Percentiles rank a stretch among this genome's conserved stretches.
These are phyloP conservation scores for Metaphire vulgaris DNA, from an alignment of 1,140 invertebrate genomes.

Conservation along the genomic window DNA sequence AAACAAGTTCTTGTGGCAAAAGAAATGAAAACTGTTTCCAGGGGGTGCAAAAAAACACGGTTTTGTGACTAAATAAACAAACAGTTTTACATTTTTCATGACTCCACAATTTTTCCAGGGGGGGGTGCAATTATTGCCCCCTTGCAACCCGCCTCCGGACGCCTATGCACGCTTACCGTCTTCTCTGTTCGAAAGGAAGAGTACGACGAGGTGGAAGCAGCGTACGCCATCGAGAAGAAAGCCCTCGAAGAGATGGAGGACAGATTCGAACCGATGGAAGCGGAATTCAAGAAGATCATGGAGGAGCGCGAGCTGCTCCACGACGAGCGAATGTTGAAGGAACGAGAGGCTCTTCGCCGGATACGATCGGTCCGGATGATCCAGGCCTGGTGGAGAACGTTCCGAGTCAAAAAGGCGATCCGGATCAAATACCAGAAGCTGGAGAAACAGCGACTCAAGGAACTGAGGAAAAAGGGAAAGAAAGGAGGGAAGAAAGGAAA, in stretches of 20 bases:
- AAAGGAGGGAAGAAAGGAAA: not conserved
- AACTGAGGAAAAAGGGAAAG: not conserved
- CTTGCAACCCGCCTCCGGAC: too few species aligned
- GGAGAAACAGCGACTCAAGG: not conserved
- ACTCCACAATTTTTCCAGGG: too few species aligned
- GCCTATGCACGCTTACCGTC: too few species aligned
- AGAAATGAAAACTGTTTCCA: too few species aligned
- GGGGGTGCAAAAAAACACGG: too few species aligned
- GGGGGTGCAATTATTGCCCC: too few species aligned
- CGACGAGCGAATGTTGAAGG: not conserved
- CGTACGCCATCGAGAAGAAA: not conserved
- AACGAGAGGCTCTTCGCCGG: not conserved
- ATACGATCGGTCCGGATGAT: not conserved
- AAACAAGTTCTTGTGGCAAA: too few species aligned
- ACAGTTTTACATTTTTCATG: too few species aligned
- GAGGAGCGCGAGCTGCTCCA: not conserved
- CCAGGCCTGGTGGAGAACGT: not conserved
- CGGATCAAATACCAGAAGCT: not conserved
- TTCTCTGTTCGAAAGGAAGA: too few species aligned
- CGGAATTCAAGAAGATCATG: not conserved
- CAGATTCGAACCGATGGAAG: not conserved
- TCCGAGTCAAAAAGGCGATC: not conserved
- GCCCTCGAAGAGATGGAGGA: not conserved
- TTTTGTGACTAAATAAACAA: too few species aligned
- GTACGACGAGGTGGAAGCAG: not conserved